Evolutionary conservation across 2,888 invertebrate genomes (phyloP), one percentile per base, ranked within the genome.

Genomic region (Hipparchia sbordonii): DNA sequence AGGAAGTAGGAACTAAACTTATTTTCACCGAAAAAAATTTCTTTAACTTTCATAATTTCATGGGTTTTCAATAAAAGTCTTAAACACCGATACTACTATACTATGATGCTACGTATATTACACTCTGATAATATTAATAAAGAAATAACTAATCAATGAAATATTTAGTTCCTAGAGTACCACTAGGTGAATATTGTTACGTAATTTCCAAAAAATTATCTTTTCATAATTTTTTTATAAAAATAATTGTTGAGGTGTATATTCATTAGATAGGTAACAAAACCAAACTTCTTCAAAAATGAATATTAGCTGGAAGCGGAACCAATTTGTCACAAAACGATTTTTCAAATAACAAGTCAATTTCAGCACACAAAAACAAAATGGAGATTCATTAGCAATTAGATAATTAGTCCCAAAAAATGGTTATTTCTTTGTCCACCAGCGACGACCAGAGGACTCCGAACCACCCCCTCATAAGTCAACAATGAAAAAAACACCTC

Each of bases 401-500:
- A 67, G 71, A 63, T 23, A 74, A 78, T 77, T 77, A 74, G 71
- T 67, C 56, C 39, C 23, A 54, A 61, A 74, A 75, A 73, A 61
- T 13, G n/a, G 56, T 12, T 56, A 46, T 60, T 52, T 63, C 45
- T 59, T 45, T 23, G 65, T 57, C 48, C 48, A 61, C 56, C 45
- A 51, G 23, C 73, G 56, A 70, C 68, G 48, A 65, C 7, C 60
- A 74, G 67, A 65, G 72, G 65, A 45, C 70, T 59, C 71, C 60
- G 61, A 63, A 70, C 68, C 73, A 23, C 57, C 72, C 76, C 72
- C 81, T 88, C 74, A 82, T 89, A 84, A 86, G 82, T 89, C 88
- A 88, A 84, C 81, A 74, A 75, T 76, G 81, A 81, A 86, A 91
- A 60, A 91, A 91, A 92, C 90, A 91, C 84, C 89, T 92, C 91